phyloP scores from a whole-genome alignment of 2,113 vertebrate species.

The Antechinus flavipes region DNA sequence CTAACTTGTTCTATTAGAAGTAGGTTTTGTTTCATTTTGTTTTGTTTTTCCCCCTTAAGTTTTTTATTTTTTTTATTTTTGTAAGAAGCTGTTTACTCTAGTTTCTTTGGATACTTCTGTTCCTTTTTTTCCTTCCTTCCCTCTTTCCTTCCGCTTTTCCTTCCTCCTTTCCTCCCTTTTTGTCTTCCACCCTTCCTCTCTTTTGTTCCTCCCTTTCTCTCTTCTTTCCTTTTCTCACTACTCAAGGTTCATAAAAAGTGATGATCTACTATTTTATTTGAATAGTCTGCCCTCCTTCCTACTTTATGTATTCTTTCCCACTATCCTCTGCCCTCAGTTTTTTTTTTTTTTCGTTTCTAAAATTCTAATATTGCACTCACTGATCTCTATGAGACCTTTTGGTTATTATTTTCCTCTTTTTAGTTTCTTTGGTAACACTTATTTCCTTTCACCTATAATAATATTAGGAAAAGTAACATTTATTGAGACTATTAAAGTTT shows the following conservation, averaged over 20 bases:
- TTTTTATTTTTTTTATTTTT: background rate
- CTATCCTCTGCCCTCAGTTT: background rate
- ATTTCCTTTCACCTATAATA: background rate
- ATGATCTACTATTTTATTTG: background rate
- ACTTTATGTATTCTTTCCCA: background rate
- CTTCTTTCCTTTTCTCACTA: background rate
- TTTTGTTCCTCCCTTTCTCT: too few relatives aligned
- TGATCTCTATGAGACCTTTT: background rate
- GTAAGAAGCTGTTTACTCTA: background rate
- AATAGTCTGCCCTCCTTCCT: background rate
- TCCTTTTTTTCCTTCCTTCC: background rate
- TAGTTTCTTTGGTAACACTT: background rate
- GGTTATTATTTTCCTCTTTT: background rate
- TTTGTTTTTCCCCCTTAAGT: background rate
- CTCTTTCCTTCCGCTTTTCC: background rate
- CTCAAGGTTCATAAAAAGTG: background rate
- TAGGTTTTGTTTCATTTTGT: background rate
- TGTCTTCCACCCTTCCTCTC: too few relatives aligned
- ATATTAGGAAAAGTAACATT: background rate
- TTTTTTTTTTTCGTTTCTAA: background rate
- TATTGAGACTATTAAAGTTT: background rate
- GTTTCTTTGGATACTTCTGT: background rate
- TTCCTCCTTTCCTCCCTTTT: too few relatives aligned
- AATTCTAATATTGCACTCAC: background rate
- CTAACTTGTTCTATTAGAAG: background rate